These are phyloP conservation scores for Ptilorrhoa leucosticta DNA, from an alignment of 2,113 vertebrate species.

Conservation along the genomic window DNA sequence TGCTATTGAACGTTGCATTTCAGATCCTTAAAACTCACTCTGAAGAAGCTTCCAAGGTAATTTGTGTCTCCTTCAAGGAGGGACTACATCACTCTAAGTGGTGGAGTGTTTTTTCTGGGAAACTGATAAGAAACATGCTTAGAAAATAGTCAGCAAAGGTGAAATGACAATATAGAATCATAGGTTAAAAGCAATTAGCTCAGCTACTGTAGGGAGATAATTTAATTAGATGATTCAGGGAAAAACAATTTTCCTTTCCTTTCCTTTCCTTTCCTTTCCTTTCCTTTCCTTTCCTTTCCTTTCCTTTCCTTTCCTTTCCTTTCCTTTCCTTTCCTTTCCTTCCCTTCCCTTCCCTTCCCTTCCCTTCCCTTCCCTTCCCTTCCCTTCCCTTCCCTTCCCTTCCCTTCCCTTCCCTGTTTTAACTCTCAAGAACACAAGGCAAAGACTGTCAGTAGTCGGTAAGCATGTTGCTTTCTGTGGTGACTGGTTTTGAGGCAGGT, in stretches of 20 bases:
- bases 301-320: too few relatives aligned
- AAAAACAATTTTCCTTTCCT: neutral
- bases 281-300: neutral
- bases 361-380: neutral
- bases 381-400: neutral
- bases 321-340: neutral
- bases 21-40: neutral
- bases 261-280: too few relatives aligned
- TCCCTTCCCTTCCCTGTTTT: neutral
- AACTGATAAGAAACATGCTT: neutral
- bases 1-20: neutral
- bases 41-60: neutral
- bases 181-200: slow-evolving; percentile 16
- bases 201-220: neutral
- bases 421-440: neutral
- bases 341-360: too few relatives aligned
- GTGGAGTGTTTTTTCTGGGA: slow-evolving; percentile 14
- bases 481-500: neutral
- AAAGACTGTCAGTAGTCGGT: neutral
- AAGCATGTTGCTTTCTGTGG: neutral
- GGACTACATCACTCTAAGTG: neutral
- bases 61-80: neutral
- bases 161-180: neutral
- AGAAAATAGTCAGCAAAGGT: slow-evolving; percentile 18
- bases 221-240: slow-evolving; percentile 1